These are phyloP conservation scores for Acanthisitta chloris DNA, from an alignment of 2,113 vertebrate species.

Conservation along the genomic window DNA sequence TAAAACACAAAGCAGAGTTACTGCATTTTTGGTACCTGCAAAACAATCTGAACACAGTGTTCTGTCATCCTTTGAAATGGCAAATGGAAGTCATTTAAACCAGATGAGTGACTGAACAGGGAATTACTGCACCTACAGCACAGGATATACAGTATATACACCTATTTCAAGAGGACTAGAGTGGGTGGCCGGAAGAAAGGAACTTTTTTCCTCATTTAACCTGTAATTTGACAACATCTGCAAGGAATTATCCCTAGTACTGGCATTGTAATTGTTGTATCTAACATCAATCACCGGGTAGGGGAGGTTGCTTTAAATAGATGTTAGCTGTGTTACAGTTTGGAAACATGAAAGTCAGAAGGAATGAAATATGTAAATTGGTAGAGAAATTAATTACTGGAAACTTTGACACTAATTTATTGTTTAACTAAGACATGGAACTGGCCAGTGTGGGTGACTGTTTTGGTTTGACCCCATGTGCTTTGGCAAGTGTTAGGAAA, in stretches of 20 bases:
- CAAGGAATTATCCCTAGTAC: slow-evolving; percentile 86
- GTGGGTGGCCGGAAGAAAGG: slow-evolving; percentile 88
- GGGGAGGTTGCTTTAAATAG: slow-evolving; percentile 83
- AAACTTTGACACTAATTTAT: slow-evolving; percentile 50
- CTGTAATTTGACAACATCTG: slow-evolving; percentile 92
- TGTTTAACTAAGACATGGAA: slow-evolving; percentile 9
- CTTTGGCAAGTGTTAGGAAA: slow-evolving; percentile 47
- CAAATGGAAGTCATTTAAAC: slow-evolving; percentile 85
- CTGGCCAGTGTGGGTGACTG: not conserved
- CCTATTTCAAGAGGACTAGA: slow-evolving; percentile 82
- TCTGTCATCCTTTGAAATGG: slow-evolving; percentile 77
- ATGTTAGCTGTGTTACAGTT: slow-evolving; percentile 76
- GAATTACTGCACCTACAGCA: slow-evolving; percentile 80
- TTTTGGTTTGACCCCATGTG: not conserved
- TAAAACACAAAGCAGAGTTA: slow-evolving; percentile 77
- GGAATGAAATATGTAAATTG: slow-evolving; percentile 59
- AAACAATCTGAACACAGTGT: slow-evolving; percentile 58
- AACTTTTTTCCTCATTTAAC: slow-evolving; percentile 78
- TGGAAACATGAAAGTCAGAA: slow-evolving; percentile 76
- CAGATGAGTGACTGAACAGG: slow-evolving; percentile 73
- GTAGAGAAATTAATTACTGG: slow-evolving; percentile 61
- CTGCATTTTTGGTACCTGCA: slow-evolving; percentile 70
- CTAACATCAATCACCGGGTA: slow-evolving; percentile 87
- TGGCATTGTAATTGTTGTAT: slow-evolving; percentile 88
- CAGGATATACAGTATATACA: slow-evolving; percentile 75